A percentile compares a stretch with the other conserved stretches of the same genome.
Evolutionary conservation across 2,797 vertebrate genomes (phyloP).

Genomic region (Esox lucius): DNA sequence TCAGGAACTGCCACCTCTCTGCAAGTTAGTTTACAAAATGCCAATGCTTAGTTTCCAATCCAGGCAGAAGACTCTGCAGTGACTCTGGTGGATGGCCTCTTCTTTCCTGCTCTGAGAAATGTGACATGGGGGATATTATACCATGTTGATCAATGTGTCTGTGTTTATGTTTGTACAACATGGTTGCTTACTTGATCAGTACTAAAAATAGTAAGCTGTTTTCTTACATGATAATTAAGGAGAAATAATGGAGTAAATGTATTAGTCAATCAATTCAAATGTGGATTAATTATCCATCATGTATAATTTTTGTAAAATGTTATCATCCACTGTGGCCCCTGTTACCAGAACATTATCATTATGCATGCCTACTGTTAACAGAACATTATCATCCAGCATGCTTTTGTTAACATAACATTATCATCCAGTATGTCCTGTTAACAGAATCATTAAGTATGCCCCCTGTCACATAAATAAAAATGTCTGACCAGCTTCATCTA

Average conservation of each 20-base stretch:
- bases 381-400: no score
- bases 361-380: no score
- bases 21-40: slow-evolving; percentile 42
- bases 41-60: slow-evolving; percentile 33
- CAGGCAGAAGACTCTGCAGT: slow-evolving; percentile 6
- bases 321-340: not conserved
- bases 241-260: not conserved
- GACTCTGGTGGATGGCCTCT: not conserved
- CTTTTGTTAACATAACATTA: no score
- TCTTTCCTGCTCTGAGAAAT: slow-evolving; percentile 1
- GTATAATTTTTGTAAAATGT: not conserved
- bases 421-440: no score
- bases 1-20: slow-evolving; percentile 22
- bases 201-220: not conserved
- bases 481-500: no score
- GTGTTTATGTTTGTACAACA: slow-evolving; percentile 14
- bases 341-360: slow-evolving; percentile 3
- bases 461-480: no score
- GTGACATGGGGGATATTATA: not conserved
- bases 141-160: not conserved
- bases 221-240: slow-evolving; percentile 6
- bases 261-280: no score
- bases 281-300: no score
- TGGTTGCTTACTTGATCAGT: not conserved
- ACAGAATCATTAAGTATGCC: no score